Conservation (phyloP, 2,797 vertebrate genomes). For the Lepus oiostolus region DNA sequence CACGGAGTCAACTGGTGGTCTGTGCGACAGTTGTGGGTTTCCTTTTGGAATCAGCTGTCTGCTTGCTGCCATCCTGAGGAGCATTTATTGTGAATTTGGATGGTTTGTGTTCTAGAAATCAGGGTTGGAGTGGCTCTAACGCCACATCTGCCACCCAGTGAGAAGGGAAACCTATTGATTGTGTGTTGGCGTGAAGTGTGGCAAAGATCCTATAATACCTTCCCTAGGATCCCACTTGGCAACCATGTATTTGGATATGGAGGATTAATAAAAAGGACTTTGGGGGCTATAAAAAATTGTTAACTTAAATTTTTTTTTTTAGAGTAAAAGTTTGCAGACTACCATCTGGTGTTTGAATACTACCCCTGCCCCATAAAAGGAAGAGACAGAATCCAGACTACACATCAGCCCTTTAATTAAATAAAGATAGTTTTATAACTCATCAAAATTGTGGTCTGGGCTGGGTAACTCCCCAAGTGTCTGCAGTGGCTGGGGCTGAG, state of each 20-base stretch:
- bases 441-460: not conserved
- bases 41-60: not conserved
- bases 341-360: not conserved
- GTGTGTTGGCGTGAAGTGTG: not conserved
- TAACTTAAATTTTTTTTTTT: conserved; percentile 24
- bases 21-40: not conserved
- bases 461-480: too few species aligned
- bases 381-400: not conserved
- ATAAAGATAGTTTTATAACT: conserved; percentile 41
- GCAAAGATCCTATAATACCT: not conserved
- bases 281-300: not conserved
- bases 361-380: not conserved
- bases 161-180: not conserved
- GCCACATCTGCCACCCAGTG: not conserved
- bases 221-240: not conserved
- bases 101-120: not conserved
- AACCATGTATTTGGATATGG: not conserved
- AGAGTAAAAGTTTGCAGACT: not conserved
- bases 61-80: not conserved
- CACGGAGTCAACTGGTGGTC: not conserved
- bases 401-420: conserved; percentile 51
- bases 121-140: not conserved
- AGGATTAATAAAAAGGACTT: not conserved
- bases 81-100: not conserved
- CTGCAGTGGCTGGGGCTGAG: too few species aligned